Conservation (phyloP, 1,140 invertebrate species). For the Portunus trituberculatus region DNA sequence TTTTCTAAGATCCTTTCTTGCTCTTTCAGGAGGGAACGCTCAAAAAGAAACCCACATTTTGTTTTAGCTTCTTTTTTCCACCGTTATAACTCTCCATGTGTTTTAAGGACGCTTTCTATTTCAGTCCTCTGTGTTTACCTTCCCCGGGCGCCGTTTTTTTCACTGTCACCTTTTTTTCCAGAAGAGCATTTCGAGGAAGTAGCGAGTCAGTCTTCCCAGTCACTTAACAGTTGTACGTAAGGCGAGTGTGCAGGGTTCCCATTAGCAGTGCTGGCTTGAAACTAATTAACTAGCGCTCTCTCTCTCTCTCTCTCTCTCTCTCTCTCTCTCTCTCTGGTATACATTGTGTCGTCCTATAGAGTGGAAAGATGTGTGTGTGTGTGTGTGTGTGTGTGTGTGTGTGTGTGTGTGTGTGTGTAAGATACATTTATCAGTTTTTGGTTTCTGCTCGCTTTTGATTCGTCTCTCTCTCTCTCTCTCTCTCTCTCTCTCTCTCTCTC, state of each 20-base stretch:
- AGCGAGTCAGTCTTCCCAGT: constrained; percentile 52
- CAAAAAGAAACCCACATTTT: too few species aligned
- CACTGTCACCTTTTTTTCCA: constrained; percentile 44
- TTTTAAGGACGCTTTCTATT: background rate
- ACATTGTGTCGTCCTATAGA: too few species aligned
- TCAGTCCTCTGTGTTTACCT: background rate
- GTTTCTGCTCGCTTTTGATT: background rate
- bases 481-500: too few species aligned
- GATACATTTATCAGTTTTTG: background rate
- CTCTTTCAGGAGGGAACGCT: too few species aligned
- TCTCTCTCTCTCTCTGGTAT: background rate
- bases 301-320: constrained; percentile 7
- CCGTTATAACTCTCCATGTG: too few species aligned
- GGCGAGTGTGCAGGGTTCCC: background rate
- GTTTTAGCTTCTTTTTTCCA: too few species aligned
- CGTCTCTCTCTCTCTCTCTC: background rate
- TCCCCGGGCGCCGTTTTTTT: background rate
- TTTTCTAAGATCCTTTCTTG: too few species aligned
- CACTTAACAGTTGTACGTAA: constrained; percentile 67
- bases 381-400: too few species aligned
- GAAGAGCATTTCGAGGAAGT: constrained; percentile 64
- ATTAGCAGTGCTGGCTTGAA: background rate
- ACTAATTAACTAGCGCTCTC: background rate
- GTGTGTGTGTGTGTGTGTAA: too few species aligned
- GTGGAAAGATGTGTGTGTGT: too few species aligned